Evolutionary conservation across 30 jellyfish, hydroid and myxozoan species (phyloP), one percentile per base, ranked within the genome.

Genomic region (Pelagia noctiluca): DNA sequence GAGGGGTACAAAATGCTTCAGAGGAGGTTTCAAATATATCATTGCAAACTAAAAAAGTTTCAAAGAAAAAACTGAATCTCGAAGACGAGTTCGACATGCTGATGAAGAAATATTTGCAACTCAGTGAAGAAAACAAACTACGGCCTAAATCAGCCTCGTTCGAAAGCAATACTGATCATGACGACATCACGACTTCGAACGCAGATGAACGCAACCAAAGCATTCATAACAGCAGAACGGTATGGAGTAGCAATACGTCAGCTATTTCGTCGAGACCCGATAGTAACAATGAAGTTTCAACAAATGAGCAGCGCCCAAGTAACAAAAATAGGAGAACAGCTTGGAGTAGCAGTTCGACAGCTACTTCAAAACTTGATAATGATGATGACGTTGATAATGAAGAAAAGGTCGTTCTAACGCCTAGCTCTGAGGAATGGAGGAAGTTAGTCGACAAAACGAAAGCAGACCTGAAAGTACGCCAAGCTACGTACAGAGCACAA

Each of bases 51-150:
- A n/a, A n/a, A n/a, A n/a, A n/a, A n/a, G n/a, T n/a, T n/a, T n/a
- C n/a, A n/a, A n/a, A n/a, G n/a, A n/a, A n/a, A n/a, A 52, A 52
- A 19, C 12, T 10, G 16, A 60, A 75, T 34, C 26, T 34, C 7
- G 91, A 80, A 29, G 83, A 64, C 21, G 91, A 80, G 53, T 80
- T 80, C 33, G 91, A 64, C 23, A 63, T 46, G 76, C 50, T 80
- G 37, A 80, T 80, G 91, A 76, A 48, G 38, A 80, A 67, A 42
- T 66, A 63, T 7, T 66, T 80, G 76, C 64, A 65, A 50, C 7
- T 65, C 21, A 34, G 63, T 12, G 37, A 8, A 32, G 79, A 67
- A 21, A 50, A 80, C 35, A 80, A 66, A 34, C 64, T 50, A 34
- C 35, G 32, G 4, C 2, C 49, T 4, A 36, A 2, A 1, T 32